phyloP scores from a whole-genome alignment of 2,888 invertebrate species.

The Pyrrhia umbra region DNA sequence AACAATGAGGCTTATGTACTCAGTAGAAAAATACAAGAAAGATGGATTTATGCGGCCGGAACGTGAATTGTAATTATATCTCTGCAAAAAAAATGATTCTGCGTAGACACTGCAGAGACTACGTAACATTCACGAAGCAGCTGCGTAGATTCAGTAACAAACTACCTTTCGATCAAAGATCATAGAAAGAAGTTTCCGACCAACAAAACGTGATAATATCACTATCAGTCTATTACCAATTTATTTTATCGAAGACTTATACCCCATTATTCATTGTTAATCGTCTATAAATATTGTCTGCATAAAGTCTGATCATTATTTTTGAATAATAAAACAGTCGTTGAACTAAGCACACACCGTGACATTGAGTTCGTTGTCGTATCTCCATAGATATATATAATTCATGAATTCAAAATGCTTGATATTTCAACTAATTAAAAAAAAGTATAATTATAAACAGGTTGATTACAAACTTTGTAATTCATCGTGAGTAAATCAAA shows the following conservation, averaged over 20 bases:
- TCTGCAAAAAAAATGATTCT: background rate
- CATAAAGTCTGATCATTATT: constrained; percentile 33
- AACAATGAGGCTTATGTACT: constrained; percentile 4
- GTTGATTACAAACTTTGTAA: background rate
- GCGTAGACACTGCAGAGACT: too few species aligned
- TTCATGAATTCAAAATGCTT: constrained; percentile 1
- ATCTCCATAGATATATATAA: constrained; percentile 1
- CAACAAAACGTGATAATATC: constrained; percentile 22
- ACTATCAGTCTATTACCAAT: constrained; percentile 34
- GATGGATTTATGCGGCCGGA: constrained; percentile 34
- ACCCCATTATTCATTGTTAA: constrained; percentile 47
- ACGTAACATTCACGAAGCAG: too few species aligned
- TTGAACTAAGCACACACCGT: constrained; percentile 14
- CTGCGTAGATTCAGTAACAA: too few species aligned
- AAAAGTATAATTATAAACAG: background rate
- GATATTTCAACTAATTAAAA: background rate
- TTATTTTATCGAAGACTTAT: constrained; percentile 46
- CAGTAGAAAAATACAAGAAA: constrained; percentile 10
- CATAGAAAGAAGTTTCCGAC: too few species aligned
- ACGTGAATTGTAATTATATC: constrained; percentile 3
- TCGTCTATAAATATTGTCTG: constrained; percentile 41
- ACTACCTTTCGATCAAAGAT: too few species aligned
- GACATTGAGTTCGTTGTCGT: background rate
- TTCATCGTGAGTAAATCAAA: background rate
- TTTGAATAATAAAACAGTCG: constrained; percentile 31